Percentiles rank a stretch among this genome's conserved stretches.
These are phyloP conservation scores for Hartigia nigra DNA, from an alignment of 2,888 invertebrate genomes.

Conservation along the genomic window DNA sequence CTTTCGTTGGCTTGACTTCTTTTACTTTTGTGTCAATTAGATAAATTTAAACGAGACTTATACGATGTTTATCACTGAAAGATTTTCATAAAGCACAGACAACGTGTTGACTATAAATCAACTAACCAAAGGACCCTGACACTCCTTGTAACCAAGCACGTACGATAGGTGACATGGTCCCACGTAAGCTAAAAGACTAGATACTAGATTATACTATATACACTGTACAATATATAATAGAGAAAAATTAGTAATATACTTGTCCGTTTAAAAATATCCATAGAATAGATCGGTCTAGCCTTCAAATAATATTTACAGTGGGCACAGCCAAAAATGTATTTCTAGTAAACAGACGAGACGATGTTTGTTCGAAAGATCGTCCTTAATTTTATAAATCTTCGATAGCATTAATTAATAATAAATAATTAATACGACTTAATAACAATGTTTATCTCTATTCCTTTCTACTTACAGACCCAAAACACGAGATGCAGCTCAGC, in stretches of 20 bases:
- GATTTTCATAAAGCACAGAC: not conserved
- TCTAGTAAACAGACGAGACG: not conserved
- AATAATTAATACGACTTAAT: not conserved
- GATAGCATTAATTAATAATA: not conserved
- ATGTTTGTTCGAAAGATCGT: not conserved
- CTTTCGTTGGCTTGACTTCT: too few relatives aligned
- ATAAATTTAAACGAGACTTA: too few relatives aligned
- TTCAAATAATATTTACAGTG: slow-evolving; percentile 5
- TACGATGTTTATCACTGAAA: not conserved
- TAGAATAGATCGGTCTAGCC: not conserved
- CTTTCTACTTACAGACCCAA: slow-evolving; percentile 36
- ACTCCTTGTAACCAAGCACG: not conserved
- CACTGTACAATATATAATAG: not conserved
- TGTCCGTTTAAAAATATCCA: not conserved
- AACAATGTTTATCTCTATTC: not conserved
- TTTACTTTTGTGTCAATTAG: too few relatives aligned
- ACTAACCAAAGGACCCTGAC: not conserved
- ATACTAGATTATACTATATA: not conserved
- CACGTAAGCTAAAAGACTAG: not conserved
- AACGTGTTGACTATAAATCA: not conserved
- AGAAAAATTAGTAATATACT: not conserved
- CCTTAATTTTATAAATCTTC: not conserved
- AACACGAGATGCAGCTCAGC: slow-evolving; percentile 37
- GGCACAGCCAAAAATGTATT: slow-evolving; percentile 1
- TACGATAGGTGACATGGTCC: not conserved